Conservation (phyloP, 2,113 vertebrate species). For the Proterorhinus semilunaris region DNA sequence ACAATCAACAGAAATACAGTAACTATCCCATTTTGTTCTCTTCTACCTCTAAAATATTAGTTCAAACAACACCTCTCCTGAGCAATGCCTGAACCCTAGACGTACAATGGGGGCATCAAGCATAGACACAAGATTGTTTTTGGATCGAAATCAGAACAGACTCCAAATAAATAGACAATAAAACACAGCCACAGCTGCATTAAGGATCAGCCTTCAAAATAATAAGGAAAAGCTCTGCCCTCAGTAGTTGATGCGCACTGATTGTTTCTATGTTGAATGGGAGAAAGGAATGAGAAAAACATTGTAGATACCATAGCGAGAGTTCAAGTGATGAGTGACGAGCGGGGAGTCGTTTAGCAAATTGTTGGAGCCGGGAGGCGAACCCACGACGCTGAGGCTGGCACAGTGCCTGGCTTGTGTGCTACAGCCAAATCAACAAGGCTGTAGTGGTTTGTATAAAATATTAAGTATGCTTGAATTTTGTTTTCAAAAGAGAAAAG, state of each 20-base stretch:
- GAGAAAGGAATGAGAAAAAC: slow-evolving; percentile 7
- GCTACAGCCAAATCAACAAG: too few relatives aligned
- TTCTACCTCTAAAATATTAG: slow-evolving; percentile 19
- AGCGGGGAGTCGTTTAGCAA: too few relatives aligned
- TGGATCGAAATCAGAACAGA: slow-evolving; percentile 23
- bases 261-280: slow-evolving; percentile 63
- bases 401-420: too few relatives aligned
- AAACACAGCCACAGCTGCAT: slow-evolving; percentile 48
- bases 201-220: slow-evolving; percentile 65
- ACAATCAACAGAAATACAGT: slow-evolving; percentile 55
- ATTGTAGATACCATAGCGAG: slow-evolving; percentile 2
- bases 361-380: too few relatives aligned
- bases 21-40: slow-evolving; percentile 41
- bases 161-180: slow-evolving; percentile 39
- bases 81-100: slow-evolving; percentile 32
- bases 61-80: slow-evolving; percentile 18
- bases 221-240: slow-evolving; percentile 59
- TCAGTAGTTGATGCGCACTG: slow-evolving; percentile 61
- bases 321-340: neutral
- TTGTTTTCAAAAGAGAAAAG: too few relatives aligned
- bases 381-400: too few relatives aligned
- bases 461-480: too few relatives aligned
- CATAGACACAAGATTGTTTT: slow-evolving; percentile 24
- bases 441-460: too few relatives aligned
- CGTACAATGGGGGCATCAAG: slow-evolving; percentile 36